Evolutionary conservation across 2,888 invertebrate species (phyloP), one percentile per base, ranked within the genome.

Genomic region (Pachycephus smyrnensis): DNA sequence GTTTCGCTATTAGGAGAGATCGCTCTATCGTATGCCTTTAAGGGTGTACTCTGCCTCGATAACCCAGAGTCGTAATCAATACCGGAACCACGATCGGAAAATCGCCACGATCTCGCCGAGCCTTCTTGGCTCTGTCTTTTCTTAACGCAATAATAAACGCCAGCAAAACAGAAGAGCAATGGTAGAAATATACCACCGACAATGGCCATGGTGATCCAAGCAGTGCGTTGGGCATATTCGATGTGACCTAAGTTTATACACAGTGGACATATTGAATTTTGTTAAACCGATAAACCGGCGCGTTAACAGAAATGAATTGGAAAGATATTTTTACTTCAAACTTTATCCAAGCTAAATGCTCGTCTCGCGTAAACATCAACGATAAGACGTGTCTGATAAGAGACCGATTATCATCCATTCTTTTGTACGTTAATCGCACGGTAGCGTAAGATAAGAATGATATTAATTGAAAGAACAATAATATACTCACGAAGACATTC

Each of bases 401-500:
- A 55, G 3, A 55, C 23, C 23, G 55, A 55, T 40, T 15, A 4
- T 40, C 40, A 40, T 40, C 15, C 6, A 40, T 55, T 55, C 23
- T 55, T 55, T 55, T 23, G 15, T n/a, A 23, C 9, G 9, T 23
- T 55, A 55, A 55, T 23, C 55, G 0, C 23, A 9, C 23, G 15
- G 55, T 9, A 55, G 23, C 55, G 55, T 23, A 23, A 2, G 9
- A 55, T 23, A 55, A 23, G 23, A 55, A 23, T 23, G 9, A 2
- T 9, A 55, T 68, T 12, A 32, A 15, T 31, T n/a, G 23, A 37
- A 3, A 77, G 69, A 79, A 76, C 36, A 55, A 55, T 55, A 23
- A 77, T 79, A 77, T 89, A 96, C 97, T 97, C 92, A 98, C 98
- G 97, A 90, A 98, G 93, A 90, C 98, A 98, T 92, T 97, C 96